Evolutionary conservation across 2,888 invertebrate species (phyloP).

Genomic region (Yponomeuta plumbellus): DNA sequence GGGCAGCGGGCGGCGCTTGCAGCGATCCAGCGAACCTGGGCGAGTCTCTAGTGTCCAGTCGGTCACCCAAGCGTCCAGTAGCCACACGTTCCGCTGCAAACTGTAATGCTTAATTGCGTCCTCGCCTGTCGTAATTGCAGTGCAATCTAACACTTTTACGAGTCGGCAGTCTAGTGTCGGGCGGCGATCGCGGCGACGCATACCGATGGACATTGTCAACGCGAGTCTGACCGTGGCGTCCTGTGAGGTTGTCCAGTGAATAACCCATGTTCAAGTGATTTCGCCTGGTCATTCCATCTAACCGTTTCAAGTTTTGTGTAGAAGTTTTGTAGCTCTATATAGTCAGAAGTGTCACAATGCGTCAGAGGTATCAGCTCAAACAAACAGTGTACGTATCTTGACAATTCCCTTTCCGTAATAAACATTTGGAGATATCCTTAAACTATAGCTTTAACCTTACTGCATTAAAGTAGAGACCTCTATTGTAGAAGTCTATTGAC

Average conservation of each 20-base stretch:
- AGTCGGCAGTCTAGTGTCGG: constrained; percentile 30
- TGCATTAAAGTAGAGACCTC: constrained; percentile 21
- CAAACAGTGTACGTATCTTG: constrained; percentile 65
- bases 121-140: constrained; percentile 56
- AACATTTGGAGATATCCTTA: not conserved
- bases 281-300: constrained; percentile 31
- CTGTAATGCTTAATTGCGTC: constrained; percentile 62
- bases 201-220: constrained; percentile 32
- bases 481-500: constrained; percentile 35
- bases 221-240: constrained; percentile 32
- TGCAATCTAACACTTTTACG: constrained; percentile 55
- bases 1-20: constrained; percentile 24
- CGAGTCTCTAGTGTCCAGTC: constrained; percentile 50
- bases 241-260: constrained; percentile 48
- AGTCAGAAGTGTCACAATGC: constrained; percentile 38
- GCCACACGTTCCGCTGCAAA: constrained; percentile 51
- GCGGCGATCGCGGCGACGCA: constrained; percentile 27
- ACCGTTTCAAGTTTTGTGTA: constrained; percentile 30
- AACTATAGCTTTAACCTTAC: constrained; percentile 7
- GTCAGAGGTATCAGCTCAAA: constrained; percentile 71
- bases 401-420: not conserved
- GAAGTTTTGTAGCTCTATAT: not conserved
- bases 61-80: constrained; percentile 67
- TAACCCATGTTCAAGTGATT: constrained; percentile 55
- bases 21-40: constrained; percentile 2